These are phyloP conservation scores for Brachymystax lenok DNA, from an alignment of 2,797 vertebrate species.

Conservation along the genomic window DNA sequence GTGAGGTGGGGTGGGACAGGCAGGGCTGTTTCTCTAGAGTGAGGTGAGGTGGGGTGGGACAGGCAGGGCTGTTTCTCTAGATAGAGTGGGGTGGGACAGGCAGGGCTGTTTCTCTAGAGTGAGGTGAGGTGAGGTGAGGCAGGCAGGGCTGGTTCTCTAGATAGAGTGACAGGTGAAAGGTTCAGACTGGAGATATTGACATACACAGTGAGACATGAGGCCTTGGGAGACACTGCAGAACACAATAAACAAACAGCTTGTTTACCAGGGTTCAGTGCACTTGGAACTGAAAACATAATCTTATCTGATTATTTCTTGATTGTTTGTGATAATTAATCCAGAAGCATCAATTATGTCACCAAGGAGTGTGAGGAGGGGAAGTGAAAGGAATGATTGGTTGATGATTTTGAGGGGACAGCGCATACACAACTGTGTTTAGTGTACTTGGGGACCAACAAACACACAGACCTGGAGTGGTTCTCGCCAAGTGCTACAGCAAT, in stretches of 20 bases:
- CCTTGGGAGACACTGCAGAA: too few relatives aligned
- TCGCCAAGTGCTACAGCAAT: conserved; percentile 94
- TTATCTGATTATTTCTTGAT: not conserved
- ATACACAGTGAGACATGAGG: not conserved
- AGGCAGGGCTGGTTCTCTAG: too few relatives aligned
- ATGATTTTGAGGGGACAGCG: not conserved
- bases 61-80: too few relatives aligned
- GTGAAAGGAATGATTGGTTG: not conserved
- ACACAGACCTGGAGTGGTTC: conserved; percentile 92
- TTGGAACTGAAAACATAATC: not conserved
- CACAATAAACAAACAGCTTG: not conserved
- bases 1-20: too few relatives aligned
- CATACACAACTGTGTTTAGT: too few relatives aligned
- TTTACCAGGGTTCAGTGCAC: not conserved
- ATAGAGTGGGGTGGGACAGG: too few relatives aligned
- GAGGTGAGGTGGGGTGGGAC: too few relatives aligned
- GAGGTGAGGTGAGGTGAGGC: too few relatives aligned
- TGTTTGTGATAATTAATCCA: not conserved
- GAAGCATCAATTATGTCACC: not conserved
- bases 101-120: too few relatives aligned
- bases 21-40: too few relatives aligned
- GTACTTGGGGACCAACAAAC: not conserved
- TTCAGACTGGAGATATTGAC: not conserved
- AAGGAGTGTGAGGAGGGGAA: not conserved
- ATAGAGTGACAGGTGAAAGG: too few relatives aligned